Percentiles rank a stretch among this genome's conserved stretches.
These are phyloP conservation scores for Thalpophila matura DNA, from an alignment of 2,888 invertebrate species.

Conservation along the genomic window DNA sequence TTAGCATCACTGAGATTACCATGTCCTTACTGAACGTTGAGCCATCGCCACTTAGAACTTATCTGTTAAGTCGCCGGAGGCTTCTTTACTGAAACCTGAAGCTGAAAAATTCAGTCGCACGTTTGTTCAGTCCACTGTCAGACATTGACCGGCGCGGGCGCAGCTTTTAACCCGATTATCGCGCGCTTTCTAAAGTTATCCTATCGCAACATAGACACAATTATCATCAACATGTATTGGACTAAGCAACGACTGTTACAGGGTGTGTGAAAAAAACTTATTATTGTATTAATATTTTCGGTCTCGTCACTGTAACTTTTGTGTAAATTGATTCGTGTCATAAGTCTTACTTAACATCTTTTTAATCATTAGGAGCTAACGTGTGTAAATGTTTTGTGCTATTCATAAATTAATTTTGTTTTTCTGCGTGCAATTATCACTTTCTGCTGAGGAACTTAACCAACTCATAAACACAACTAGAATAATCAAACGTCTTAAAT, in stretches of 20 bases:
- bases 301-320: background rate
- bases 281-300: background rate
- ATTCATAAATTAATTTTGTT: background rate
- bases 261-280: slow-evolving; percentile 47
- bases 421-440: no score
- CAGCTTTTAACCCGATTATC: slow-evolving; percentile 44
- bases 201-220: slow-evolving; percentile 1
- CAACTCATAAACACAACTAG: no score
- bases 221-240: slow-evolving; percentile 28
- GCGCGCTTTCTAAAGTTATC: slow-evolving; percentile 46
- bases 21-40: slow-evolving; percentile 60
- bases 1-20: slow-evolving; percentile 39
- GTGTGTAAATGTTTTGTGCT: background rate
- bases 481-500: no score
- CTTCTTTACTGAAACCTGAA: slow-evolving; percentile 66
- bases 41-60: slow-evolving; percentile 64
- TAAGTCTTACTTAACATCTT: background rate
- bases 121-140: slow-evolving; percentile 68
- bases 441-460: no score
- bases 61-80: slow-evolving; percentile 66
- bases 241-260: slow-evolving; percentile 17
- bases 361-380: background rate
- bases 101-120: slow-evolving; percentile 62
- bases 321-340: background rate
- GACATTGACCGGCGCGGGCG: slow-evolving; percentile 69